phyloP scores from a whole-genome alignment of 2,888 invertebrate species.

The Mystacides longicornis region DNA sequence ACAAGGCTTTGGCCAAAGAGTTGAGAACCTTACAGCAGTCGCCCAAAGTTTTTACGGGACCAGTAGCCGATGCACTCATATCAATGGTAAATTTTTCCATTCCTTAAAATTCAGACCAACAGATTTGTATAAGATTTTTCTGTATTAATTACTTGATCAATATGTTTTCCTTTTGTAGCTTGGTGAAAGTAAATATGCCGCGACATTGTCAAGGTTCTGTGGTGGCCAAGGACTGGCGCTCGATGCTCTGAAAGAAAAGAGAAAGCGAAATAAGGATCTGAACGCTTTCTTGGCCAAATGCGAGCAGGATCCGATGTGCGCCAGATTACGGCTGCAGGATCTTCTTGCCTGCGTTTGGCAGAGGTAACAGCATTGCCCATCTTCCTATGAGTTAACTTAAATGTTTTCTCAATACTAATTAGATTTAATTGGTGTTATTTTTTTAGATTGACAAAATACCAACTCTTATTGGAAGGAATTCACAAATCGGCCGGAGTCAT shows the following conservation, averaged over 20 bases:
- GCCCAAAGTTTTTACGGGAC: slow-evolving; percentile 36
- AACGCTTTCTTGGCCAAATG: slow-evolving; percentile 68
- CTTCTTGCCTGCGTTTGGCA: slow-evolving; percentile 53
- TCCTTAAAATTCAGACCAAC: neutral
- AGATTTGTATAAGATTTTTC: too few relatives aligned
- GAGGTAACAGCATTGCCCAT: slow-evolving; percentile 31
- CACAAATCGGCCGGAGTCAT: slow-evolving; percentile 34
- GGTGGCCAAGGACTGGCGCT: slow-evolving; percentile 81
- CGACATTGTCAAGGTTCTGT: slow-evolving; percentile 74
- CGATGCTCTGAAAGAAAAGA: slow-evolving; percentile 67
- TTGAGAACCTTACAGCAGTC: slow-evolving; percentile 32
- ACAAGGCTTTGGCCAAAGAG: slow-evolving; percentile 37
- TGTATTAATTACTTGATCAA: too few relatives aligned
- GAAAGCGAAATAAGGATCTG: slow-evolving; percentile 74
- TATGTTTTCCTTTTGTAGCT: slow-evolving; percentile 35
- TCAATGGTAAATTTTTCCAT: slow-evolving; percentile 9
- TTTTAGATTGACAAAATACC: slow-evolving; percentile 44
- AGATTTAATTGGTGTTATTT: neutral
- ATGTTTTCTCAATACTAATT: too few relatives aligned
- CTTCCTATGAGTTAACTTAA: neutral
- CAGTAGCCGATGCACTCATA: slow-evolving; percentile 41
- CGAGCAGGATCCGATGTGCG: slow-evolving; percentile 75
- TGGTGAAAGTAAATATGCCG: slow-evolving; percentile 68
- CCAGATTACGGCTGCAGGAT: slow-evolving; percentile 76
- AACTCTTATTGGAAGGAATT: slow-evolving; percentile 42